Evolutionary conservation across 2,888 invertebrate genomes (phyloP).

Genomic region (Cartodere bifasciata): DNA sequence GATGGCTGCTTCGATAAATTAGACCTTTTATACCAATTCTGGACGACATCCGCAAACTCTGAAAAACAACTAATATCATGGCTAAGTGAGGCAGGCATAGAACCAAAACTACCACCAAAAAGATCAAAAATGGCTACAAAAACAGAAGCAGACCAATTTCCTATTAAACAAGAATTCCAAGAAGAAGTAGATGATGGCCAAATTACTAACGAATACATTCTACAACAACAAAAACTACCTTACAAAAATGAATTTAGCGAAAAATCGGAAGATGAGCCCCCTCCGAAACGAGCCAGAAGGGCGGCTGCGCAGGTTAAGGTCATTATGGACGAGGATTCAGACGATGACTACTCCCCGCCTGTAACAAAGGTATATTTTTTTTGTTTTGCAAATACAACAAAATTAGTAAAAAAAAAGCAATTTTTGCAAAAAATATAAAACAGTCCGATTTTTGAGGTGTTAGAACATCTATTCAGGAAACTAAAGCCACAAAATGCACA

Average conservation of each 20-base stretch:
- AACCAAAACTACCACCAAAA: constrained; percentile 11
- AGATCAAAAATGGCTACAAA: constrained; percentile 12
- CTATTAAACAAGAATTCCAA: constrained; percentile 8
- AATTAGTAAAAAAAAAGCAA: no score
- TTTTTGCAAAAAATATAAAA: no score
- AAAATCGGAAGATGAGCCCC: constrained; percentile 18
- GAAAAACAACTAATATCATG: constrained; percentile 40
- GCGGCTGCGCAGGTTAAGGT: constrained; percentile 25
- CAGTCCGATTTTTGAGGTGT: no score
- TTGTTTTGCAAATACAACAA: constrained; percentile 29
- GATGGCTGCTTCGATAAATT: constrained; percentile 58
- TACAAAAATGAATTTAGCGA: constrained; percentile 12
- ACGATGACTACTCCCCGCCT: constrained; percentile 20
- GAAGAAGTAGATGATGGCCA: constrained; percentile 5
- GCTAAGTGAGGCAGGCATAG: constrained; percentile 24
- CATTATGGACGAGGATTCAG: constrained; percentile 25
- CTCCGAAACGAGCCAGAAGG: constrained; percentile 27
- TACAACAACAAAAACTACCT: constrained; percentile 22
- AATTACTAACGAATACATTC: constrained; percentile 18
- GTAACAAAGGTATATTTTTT: constrained; percentile 21
- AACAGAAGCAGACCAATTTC: constrained; percentile 12
- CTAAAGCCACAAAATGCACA: no score
- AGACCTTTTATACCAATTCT: constrained; percentile 58
- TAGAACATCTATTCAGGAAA: no score
- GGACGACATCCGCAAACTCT: constrained; percentile 53